Conservation (phyloP, 2,888 invertebrate genomes). For the Diarsia dahlii region DNA sequence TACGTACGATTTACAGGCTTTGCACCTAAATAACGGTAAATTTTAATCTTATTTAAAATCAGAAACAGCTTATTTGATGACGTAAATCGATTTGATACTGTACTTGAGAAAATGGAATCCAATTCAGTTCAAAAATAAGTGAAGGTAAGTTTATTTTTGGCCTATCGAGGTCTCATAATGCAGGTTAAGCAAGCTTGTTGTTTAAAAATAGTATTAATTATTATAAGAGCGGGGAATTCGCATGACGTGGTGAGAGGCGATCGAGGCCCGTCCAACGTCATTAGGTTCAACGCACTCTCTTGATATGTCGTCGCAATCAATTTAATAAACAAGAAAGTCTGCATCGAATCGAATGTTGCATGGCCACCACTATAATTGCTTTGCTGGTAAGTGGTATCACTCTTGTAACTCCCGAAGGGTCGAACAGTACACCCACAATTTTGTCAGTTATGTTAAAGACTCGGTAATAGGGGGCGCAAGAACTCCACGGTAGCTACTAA, state of each 20-base stretch:
- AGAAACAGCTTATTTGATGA: slow-evolving; percentile 5
- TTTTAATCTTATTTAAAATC: background rate
- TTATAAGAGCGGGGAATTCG: slow-evolving; percentile 66
- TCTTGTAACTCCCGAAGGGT: background rate
- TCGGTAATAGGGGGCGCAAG: background rate
- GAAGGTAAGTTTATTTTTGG: slow-evolving; percentile 22
- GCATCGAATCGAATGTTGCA: slow-evolving; percentile 65
- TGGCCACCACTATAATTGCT: slow-evolving; percentile 53
- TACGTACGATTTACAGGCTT: background rate
- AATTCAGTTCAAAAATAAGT: slow-evolving; percentile 28
- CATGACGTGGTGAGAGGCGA: slow-evolving; percentile 75
- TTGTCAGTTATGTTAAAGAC: background rate
- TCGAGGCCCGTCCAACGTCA: slow-evolving; percentile 71
- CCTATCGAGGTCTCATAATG: slow-evolving; percentile 16
- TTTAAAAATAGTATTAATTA: slow-evolving; percentile 60
- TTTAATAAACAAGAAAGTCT: slow-evolving; percentile 72
- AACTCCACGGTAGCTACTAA: background rate
- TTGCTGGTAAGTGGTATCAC: background rate
- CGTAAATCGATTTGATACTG: background rate
- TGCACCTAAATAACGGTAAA: background rate
- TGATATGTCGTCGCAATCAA: slow-evolving; percentile 74
- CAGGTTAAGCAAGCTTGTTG: slow-evolving; percentile 41
- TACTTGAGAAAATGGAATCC: background rate
- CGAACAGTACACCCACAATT: background rate
- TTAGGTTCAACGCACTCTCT: slow-evolving; percentile 76